phyloP scores from a whole-genome alignment of 2,888 invertebrate genomes.

The Heliconius charithonia region DNA sequence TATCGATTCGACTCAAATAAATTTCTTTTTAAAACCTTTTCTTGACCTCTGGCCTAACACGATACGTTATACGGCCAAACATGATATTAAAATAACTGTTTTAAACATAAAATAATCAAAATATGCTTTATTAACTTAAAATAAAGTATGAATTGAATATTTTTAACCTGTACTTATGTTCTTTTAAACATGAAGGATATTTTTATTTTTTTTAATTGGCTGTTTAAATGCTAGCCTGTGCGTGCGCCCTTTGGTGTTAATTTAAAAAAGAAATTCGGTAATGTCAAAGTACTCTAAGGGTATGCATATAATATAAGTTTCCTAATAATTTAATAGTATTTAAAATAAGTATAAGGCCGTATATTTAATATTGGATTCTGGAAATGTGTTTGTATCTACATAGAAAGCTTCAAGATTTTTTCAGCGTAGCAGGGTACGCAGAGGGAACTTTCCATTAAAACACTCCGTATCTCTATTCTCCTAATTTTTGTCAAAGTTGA shows the following conservation, averaged over 20 bases:
- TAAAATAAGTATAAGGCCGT: not conserved
- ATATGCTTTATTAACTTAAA: not conserved
- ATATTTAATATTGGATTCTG: no score
- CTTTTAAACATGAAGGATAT: constrained; percentile 22
- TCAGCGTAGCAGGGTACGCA: no score
- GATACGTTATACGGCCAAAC: constrained; percentile 44
- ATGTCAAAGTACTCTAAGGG: constrained; percentile 47
- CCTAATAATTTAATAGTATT: not conserved
- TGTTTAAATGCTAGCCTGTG: constrained; percentile 55
- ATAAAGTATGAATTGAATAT: constrained; percentile 37
- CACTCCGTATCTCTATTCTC: no score
- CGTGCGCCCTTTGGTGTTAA: constrained; percentile 64
- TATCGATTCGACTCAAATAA: constrained; percentile 22
- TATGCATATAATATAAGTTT: constrained; percentile 22
- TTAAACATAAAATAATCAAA: constrained; percentile 14
- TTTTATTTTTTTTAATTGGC: constrained; percentile 53
- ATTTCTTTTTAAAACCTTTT: constrained; percentile 45
- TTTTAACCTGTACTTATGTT: not conserved
- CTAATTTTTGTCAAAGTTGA: no score
- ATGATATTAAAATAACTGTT: not conserved
- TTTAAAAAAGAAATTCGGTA: constrained; percentile 63
- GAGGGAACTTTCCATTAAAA: no score
- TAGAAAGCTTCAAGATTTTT: no score
- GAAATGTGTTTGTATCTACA: no score
- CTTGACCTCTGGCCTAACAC: constrained; percentile 73